Conservation (phyloP, 1,140 invertebrate genomes). For the Meteorus sp. region DNA sequence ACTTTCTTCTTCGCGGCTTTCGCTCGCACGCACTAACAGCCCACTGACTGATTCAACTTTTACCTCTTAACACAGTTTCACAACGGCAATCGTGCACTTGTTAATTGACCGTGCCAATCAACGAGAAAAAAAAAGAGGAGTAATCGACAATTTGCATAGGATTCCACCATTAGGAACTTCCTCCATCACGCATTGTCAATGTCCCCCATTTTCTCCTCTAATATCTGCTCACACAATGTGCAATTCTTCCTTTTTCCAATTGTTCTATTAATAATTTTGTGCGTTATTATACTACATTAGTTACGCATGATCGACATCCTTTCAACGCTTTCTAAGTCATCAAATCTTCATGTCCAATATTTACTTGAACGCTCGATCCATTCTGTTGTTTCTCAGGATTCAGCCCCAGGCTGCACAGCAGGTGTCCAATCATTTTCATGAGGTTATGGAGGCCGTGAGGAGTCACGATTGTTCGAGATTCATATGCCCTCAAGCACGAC, state of each 20-base stretch:
- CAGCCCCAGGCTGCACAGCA: constrained; percentile 58
- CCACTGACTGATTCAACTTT: constrained; percentile 45
- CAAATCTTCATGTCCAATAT: not conserved
- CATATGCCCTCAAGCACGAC: constrained; percentile 52
- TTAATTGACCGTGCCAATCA: not conserved
- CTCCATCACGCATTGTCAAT: too few species aligned
- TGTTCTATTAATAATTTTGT: not conserved
- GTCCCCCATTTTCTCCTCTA: too few species aligned
- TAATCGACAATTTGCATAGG: not conserved
- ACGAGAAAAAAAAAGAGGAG: not conserved
- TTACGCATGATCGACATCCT: constrained; percentile 16
- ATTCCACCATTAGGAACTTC: too few species aligned
- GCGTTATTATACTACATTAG: not conserved
- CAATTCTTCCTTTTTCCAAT: too few species aligned
- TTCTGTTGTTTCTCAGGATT: constrained; percentile 52
- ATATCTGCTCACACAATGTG: too few species aligned
- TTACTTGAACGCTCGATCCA: not conserved
- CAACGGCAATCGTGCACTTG: constrained; percentile 20
- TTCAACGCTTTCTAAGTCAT: constrained; percentile 29
- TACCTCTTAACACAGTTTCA: constrained; percentile 49
- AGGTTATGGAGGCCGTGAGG: constrained; percentile 65
- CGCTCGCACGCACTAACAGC: constrained; percentile 36
- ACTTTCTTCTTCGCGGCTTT: constrained; percentile 46
- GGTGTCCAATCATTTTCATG: constrained; percentile 62
- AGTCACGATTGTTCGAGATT: constrained; percentile 63